Evolutionary conservation across 1,140 invertebrate genomes (phyloP).

Genomic region (Parapsyche elsis): DNA sequence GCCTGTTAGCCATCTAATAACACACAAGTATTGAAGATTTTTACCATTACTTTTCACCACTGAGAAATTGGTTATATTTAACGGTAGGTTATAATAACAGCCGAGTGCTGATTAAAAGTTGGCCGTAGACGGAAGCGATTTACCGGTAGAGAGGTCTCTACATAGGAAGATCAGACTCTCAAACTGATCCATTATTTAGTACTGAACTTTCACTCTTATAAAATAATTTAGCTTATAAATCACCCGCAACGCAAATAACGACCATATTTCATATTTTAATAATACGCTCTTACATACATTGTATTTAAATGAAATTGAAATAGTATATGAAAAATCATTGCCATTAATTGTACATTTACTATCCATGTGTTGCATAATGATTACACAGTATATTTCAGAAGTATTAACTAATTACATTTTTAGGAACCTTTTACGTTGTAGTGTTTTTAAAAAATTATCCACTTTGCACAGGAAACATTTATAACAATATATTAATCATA

Average conservation of each 20-base stretch:
- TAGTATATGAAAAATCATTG: slow-evolving; percentile 3
- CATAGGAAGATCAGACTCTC: slow-evolving; percentile 21
- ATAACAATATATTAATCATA: not conserved
- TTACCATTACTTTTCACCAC: not conserved
- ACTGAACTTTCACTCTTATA: slow-evolving; percentile 34
- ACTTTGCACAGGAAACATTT: slow-evolving; percentile 10
- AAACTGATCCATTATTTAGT: not conserved
- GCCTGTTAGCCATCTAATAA: not conserved
- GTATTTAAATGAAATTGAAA: slow-evolving; percentile 27
- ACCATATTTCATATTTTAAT: slow-evolving; percentile 20
- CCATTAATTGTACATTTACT: not conserved
- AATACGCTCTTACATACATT: not conserved
- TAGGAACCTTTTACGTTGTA: too few relatives aligned
- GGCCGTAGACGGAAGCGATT: slow-evolving; percentile 28
- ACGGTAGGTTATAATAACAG: not conserved
- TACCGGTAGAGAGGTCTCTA: slow-evolving; percentile 7
- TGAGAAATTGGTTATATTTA: not conserved
- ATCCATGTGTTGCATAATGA: too few relatives aligned
- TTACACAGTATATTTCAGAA: too few relatives aligned
- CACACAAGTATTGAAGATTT: not conserved
- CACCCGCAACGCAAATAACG: not conserved
- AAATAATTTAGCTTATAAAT: slow-evolving; percentile 33
- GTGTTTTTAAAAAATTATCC: too few relatives aligned
- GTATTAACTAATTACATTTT: too few relatives aligned
- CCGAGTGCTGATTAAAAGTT: not conserved